These are phyloP conservation scores for Microtus oregoni DNA, from an alignment of 2,113 vertebrate genomes.

Conservation along the genomic window DNA sequence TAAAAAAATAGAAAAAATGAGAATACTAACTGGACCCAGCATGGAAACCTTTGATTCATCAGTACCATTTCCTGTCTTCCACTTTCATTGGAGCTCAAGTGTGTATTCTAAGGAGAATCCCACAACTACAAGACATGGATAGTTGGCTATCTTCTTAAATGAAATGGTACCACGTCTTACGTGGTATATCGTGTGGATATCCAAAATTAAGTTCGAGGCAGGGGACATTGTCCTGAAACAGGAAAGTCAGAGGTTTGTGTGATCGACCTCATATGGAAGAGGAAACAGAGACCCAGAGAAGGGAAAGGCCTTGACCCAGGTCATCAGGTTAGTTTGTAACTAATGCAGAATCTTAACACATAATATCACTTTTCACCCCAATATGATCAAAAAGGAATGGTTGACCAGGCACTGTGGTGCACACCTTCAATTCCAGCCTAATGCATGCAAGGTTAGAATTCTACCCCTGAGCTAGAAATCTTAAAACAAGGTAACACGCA, in stretches of 20 bases:
- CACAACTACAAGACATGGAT: too few relatives aligned
- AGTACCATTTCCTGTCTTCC: background rate
- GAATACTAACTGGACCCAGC: background rate
- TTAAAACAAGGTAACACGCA: background rate
- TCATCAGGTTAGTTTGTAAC: background rate
- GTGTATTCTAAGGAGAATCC: too few relatives aligned
- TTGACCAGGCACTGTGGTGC: background rate
- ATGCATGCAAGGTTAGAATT: too few relatives aligned
- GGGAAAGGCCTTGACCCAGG: background rate
- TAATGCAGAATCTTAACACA: background rate
- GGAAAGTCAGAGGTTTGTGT: background rate
- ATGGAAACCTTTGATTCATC: background rate
- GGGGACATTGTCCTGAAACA: background rate
- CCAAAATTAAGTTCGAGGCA: background rate
- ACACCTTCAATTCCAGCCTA: background rate
- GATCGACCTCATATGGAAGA: background rate
- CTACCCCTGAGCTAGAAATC: background rate
- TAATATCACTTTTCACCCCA: too few relatives aligned
- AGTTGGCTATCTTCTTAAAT: background rate
- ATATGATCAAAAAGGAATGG: background rate
- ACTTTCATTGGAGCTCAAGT: background rate
- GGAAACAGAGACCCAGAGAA: background rate
- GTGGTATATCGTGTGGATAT: background rate
- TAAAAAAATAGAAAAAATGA: background rate
- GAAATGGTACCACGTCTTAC: background rate